Base-by-base conservation (phyloP, 2,888 invertebrate species). In the Drosophila flavopinicola region DNA sequence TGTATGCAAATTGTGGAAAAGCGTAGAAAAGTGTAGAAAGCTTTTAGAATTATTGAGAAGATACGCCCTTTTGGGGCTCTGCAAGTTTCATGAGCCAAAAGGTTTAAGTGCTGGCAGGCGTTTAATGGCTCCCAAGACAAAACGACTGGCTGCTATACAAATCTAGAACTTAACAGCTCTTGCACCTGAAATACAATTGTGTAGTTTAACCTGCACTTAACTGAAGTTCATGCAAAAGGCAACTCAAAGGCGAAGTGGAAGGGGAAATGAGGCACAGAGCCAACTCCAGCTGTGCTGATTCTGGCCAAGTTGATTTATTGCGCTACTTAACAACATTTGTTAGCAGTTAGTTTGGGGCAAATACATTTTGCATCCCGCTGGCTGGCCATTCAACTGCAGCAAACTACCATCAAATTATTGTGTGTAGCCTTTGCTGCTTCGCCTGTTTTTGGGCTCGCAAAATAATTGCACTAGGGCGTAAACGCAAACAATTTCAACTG, bases 321-420 rank as follows among this genome's bases (percentile, higher is more conserved):
- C 56, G 54, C 80, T 74, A 77, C 80, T 77, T 63, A 69, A 47
- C 71, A 82, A 47, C 82, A 82, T 82, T 78, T 85, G 78, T 69
- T 69, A 60, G 82, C 75, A 74, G 82, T 66, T 80, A 27, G 51
- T 60, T 69, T 41, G 53, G 42, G 51, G 48, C 52, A 57, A 56
- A 27, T 25, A 23, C n/a, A 33, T 23, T 65, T 65, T 56, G 32
- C 45, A 45, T 56, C 32, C 42, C 54, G 47, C 66, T 52, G 33
- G 25, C 17, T 30, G 44, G 44, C 17, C 25, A 53, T 52, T 38
- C 11, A 54, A 20, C 38, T 57, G 29, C 13, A 45, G 33, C 66
- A 45, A 74, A 44, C 70, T 33, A 51, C 24, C 54, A 58, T 52
- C 32, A 64, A 73, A 73, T 68, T 60, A 48, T 70, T 71, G 44